A percentile compares a stretch with the other conserved stretches of the same genome.
Conservation (phyloP, 2,797 vertebrate species). For the Onychomys arenicola region DNA sequence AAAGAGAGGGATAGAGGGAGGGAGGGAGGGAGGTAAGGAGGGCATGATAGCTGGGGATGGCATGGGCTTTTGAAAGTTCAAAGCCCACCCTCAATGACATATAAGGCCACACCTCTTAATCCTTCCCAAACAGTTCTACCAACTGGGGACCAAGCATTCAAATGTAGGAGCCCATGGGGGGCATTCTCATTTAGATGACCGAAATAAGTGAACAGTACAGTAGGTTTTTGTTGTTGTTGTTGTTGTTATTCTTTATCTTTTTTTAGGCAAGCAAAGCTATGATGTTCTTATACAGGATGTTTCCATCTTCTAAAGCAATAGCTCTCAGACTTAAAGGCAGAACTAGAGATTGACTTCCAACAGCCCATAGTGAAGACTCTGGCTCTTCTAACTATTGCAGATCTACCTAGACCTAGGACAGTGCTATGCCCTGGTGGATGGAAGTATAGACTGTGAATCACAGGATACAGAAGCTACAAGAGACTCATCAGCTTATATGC, state of each 20-base stretch:
- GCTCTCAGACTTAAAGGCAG: not conserved
- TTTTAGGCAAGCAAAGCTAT: not conserved
- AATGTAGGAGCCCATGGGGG: not conserved
- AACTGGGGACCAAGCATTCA: not conserved
- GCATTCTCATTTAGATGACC: not conserved
- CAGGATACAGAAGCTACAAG: not conserved
- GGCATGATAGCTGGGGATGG: no score
- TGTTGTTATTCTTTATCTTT: not conserved
- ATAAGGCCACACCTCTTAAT: no score
- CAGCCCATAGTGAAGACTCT: not conserved
- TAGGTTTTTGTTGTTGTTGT: not conserved
- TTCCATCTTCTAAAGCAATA: constrained; percentile 15
- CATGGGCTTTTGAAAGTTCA: not conserved
- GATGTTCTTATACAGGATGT: not conserved
- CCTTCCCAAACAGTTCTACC: not conserved
- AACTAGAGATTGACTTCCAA: not conserved
- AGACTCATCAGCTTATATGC: not conserved
- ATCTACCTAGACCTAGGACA: not conserved
- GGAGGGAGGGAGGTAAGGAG: not conserved
- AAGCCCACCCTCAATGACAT: not conserved
- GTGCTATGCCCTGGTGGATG: not conserved
- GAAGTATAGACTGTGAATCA: not conserved
- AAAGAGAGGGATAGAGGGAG: not conserved
- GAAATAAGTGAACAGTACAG: rapidly evolving
- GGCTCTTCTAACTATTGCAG: not conserved